Evolutionary conservation across 2,888 invertebrate species (phyloP), one percentile per base, ranked within the genome.

Genomic region (Ophioninae sp.): DNA sequence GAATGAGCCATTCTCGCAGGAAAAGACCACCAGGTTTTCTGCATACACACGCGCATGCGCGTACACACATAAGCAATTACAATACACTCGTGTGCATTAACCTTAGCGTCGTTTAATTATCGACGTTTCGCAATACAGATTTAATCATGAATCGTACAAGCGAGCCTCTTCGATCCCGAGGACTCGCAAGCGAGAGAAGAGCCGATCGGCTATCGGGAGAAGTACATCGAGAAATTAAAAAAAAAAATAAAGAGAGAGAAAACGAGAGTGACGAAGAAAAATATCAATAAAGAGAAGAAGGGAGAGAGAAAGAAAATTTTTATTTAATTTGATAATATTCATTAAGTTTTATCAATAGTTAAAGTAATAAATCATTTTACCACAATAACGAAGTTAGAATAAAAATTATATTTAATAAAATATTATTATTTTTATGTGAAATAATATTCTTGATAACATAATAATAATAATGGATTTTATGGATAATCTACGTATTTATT

Each of bases 61-160:
- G 64, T 17, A 56, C 73, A 68, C 39, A 59, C 69, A 41, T 41
- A 13, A 51, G 23, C 23, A 6, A 23, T 22, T 44, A 73, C 56
- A 75, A 68, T 76, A 17, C 64, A 17, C 51, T 64, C 22, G 51
- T 64, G 17, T 64, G 65, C 30, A 64, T 23, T 23, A 75, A 51
- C 56, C 10, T 71, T 56, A 65, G 20, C 75, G 64, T 51, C 80
- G 74, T 65, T 83, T 83, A 85, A 85, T 85, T 85, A 85, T 83
- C 85, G 83, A 75, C 74, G 79, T 85, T 85, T 83, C 68, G 76
- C 81, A 81, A 83, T 79, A 79, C 71, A 69, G 83, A 83, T 85
- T 83, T 83, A 85, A 82, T 83, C 85, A 74, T 56, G 67, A 37
- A 22, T 80, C 71, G 63, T 69, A 58, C 80, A 75, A 81, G 69